Evolutionary conservation across 2,797 vertebrate species (phyloP).

Genomic region (Catamblyrhynchus diadema): DNA sequence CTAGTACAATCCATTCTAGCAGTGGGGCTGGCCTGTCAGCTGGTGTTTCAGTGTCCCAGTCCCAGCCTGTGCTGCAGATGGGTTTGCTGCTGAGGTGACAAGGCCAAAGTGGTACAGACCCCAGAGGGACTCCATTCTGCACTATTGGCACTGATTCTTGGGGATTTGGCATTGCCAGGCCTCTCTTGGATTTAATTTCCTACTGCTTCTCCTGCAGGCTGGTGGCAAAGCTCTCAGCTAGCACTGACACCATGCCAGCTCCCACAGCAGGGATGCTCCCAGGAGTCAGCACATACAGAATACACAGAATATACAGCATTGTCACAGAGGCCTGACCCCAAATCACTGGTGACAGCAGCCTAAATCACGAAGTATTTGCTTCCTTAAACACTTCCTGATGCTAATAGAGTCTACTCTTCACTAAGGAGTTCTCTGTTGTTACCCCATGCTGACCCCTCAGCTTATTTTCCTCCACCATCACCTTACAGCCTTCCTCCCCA

Average conservation of each 20-base stretch:
- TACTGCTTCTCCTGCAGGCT: not conserved
- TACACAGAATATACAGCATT: not conserved
- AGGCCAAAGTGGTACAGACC: fast-evolving
- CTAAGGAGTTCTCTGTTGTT: not conserved
- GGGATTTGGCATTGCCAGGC: not conserved
- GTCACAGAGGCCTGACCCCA: not conserved
- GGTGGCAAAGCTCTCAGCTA: not conserved
- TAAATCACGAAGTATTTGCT: not conserved
- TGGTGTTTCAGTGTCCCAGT: not conserved
- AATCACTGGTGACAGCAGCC: not conserved
- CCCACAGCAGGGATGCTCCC: not conserved
- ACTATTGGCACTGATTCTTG: not conserved
- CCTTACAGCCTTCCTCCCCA: not conserved
- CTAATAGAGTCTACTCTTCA: not conserved
- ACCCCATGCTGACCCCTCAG: not conserved
- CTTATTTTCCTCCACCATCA: not conserved
- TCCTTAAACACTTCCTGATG: not conserved
- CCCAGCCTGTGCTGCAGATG: not conserved
- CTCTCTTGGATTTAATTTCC: not conserved
- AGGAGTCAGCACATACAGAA: not conserved
- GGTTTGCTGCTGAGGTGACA: not conserved
- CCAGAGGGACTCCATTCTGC: not conserved
- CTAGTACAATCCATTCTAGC: not conserved
- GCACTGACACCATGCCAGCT: not conserved
- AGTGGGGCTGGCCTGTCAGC: not conserved